Evolutionary conservation across 2,797 vertebrate species (phyloP).

Genomic region (Varecia variegata): DNA sequence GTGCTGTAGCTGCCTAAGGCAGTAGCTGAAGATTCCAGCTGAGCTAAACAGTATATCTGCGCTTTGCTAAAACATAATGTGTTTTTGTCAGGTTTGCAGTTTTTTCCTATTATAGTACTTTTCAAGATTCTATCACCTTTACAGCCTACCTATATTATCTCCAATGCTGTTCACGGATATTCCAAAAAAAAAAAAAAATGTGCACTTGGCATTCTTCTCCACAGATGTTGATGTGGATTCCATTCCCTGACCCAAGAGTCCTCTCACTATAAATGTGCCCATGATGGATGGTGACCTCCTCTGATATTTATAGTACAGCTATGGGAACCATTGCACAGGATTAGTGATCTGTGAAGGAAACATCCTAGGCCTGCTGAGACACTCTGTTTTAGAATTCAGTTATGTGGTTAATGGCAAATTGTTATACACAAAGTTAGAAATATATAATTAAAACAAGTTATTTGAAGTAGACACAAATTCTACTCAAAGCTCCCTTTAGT

Average conservation of each 20-base stretch:
- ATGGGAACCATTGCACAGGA: neutral
- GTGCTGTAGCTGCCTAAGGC: conserved; percentile 33
- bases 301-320: conserved; percentile 50
- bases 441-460: neutral
- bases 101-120: conserved; percentile 61
- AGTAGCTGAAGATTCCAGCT: conserved; percentile 53
- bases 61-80: conserved; percentile 52
- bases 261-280: neutral
- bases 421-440: neutral
- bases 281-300: conserved; percentile 55
- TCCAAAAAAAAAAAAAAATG: neutral
- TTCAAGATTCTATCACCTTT: conserved; percentile 60
- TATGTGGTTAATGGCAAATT: conserved; percentile 22
- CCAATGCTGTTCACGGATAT: neutral
- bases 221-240: conserved; percentile 40
- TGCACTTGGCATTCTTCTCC: conserved; percentile 26
- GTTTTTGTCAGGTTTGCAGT: conserved; percentile 57
- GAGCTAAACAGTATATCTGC: conserved; percentile 66
- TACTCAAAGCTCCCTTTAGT: neutral
- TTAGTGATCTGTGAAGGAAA: conserved; percentile 64
- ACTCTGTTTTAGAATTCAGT: conserved; percentile 39
- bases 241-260: neutral
- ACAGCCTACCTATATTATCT: neutral
- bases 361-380: neutral
- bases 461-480: neutral